Percentiles rank a stretch among this genome's conserved stretches.
These are phyloP conservation scores for Lithophane semibrunnea DNA, from an alignment of 2,888 invertebrate species.

Conservation along the genomic window DNA sequence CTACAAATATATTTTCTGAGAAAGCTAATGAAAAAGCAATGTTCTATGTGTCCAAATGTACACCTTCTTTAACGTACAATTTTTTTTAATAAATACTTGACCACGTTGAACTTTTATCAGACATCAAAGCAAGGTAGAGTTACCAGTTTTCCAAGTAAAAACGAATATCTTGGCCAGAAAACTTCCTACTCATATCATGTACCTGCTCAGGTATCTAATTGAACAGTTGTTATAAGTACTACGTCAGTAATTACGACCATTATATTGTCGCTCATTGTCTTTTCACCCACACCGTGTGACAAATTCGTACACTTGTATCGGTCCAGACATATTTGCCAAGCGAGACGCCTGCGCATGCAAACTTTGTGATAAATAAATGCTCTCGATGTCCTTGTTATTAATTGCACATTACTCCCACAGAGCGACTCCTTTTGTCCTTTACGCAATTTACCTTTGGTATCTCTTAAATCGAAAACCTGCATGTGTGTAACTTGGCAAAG, in stretches of 20 bases:
- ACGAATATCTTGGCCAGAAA: neutral
- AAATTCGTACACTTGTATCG: constrained; percentile 69
- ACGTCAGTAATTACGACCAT: constrained; percentile 67
- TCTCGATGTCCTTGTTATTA: constrained; percentile 76
- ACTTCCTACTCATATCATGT: neutral
- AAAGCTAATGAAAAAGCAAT: constrained; percentile 31
- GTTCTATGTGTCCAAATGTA: constrained; percentile 8
- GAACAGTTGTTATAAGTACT: constrained; percentile 74
- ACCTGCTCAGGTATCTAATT: constrained; percentile 9
- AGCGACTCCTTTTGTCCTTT: constrained; percentile 38
- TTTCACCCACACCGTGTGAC: constrained; percentile 74
- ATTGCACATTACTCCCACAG: constrained; percentile 74
- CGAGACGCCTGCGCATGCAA: constrained; percentile 73
- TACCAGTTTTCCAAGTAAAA: neutral
- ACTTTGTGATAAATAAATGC: constrained; percentile 72
- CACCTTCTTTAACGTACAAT: neutral
- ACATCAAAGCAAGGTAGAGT: neutral
- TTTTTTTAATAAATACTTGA: too few relatives aligned
- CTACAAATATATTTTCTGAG: constrained; percentile 48
- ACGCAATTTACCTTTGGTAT: constrained; percentile 12
- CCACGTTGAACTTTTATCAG: neutral
- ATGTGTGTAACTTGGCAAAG: constrained; percentile 25
- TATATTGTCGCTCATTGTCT: constrained; percentile 73
- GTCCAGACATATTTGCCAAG: constrained; percentile 75
- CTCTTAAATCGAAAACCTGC: constrained; percentile 19